These are phyloP conservation scores for Chaetura pelagica DNA, from an alignment of 2,113 vertebrate species.

Conservation along the genomic window DNA sequence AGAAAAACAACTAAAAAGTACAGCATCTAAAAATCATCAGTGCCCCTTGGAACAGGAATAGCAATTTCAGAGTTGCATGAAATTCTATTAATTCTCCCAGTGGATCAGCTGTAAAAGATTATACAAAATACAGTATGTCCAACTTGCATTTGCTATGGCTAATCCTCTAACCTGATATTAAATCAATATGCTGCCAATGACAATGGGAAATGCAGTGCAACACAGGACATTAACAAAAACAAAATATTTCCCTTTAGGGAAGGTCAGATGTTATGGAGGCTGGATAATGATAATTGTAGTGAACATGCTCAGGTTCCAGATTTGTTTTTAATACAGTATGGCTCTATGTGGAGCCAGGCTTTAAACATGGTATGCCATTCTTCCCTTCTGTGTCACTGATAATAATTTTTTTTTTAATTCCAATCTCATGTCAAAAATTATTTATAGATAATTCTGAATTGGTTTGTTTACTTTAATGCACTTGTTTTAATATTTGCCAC, in stretches of 20 bases:
- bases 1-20: slow-evolving; percentile 29
- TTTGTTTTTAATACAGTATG: slow-evolving; percentile 26
- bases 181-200: slow-evolving; percentile 57
- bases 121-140: slow-evolving; percentile 52
- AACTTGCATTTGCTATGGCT: background rate
- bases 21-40: slow-evolving; percentile 45
- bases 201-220: slow-evolving; percentile 36
- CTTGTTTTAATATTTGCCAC: background rate
- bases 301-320: slow-evolving; percentile 25
- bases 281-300: slow-evolving; percentile 28
- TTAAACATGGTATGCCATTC: background rate
- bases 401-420: background rate
- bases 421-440: background rate
- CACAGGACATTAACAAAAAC: slow-evolving; percentile 8
- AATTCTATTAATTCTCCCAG: slow-evolving; percentile 63
- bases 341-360: background rate
- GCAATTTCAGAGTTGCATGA: slow-evolving; percentile 40
- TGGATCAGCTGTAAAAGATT: slow-evolving; percentile 37
- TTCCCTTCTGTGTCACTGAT: background rate
- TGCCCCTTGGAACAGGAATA: slow-evolving; percentile 36
- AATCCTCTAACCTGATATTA: slow-evolving; percentile 65
- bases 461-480: background rate
- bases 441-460: background rate
- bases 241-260: slow-evolving; percentile 41
- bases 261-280: slow-evolving; percentile 20